Evolutionary conservation across 2,113 vertebrate genomes (phyloP).

Genomic region (Chelonoidis abingdonii): DNA sequence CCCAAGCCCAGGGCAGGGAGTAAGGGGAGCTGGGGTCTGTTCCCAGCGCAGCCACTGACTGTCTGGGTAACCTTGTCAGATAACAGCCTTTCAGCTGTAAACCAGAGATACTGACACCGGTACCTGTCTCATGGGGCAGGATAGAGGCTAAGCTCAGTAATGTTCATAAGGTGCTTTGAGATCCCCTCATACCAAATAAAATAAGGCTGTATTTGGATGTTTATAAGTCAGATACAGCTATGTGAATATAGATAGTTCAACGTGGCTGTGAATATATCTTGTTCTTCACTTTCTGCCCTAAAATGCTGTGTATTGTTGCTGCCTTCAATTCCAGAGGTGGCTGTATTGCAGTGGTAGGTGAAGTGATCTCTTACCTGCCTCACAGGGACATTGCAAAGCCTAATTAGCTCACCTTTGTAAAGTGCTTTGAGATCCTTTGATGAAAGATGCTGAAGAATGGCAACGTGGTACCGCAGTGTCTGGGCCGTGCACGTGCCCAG

Average conservation of each 20-base stretch:
- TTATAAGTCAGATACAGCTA: neutral
- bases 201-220: neutral
- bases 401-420: neutral
- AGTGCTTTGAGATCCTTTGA: neutral
- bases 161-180: neutral
- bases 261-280: neutral
- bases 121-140: neutral
- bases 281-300: neutral
- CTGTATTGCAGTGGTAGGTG: neutral
- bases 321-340: neutral
- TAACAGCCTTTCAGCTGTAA: neutral
- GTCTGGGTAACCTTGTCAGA: neutral
- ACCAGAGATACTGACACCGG: neutral
- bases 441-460: neutral
- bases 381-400: neutral
- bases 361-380: neutral
- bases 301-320: neutral
- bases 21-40: neutral
- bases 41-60: neutral
- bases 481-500: neutral
- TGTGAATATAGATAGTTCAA: neutral
- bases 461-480: neutral
- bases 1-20: neutral
- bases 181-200: neutral
- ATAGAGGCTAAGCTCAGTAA: neutral